Percentiles rank a stretch among this genome's conserved stretches.
phyloP scores from a whole-genome alignment of 2,113 vertebrate genomes.

The Puffinus mauretanicus region DNA sequence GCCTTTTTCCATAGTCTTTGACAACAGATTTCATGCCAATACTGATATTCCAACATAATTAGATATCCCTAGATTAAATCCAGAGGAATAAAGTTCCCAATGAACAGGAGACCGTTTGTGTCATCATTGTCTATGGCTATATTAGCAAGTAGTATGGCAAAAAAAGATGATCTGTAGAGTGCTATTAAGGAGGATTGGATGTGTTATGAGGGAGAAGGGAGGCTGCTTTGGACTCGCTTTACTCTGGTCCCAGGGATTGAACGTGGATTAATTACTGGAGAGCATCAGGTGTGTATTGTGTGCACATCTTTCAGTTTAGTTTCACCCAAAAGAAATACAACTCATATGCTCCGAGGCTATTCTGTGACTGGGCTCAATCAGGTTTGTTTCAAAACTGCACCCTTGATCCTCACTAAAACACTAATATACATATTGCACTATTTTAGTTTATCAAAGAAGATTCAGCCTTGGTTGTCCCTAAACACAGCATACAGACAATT shows the following conservation, averaged over 20 bases:
- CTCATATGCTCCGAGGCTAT: not conserved
- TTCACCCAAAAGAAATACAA: slow-evolving; percentile 12
- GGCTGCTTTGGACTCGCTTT: not conserved
- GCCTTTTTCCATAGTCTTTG: not conserved
- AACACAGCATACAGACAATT: not conserved
- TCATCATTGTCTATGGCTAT: not conserved
- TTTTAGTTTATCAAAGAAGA: not conserved
- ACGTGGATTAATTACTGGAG: not conserved
- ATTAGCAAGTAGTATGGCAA: not conserved
- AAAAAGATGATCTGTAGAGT: not conserved
- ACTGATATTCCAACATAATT: not conserved
- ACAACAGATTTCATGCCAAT: not conserved
- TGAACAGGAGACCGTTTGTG: not conserved
- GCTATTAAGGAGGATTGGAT: not conserved
- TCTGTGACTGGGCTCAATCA: not conserved
- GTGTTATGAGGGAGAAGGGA: not conserved
- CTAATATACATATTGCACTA: not conserved
- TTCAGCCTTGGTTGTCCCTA: not conserved
- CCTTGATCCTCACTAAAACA: not conserved
- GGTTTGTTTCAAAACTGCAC: not conserved
- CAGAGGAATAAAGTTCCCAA: not conserved
- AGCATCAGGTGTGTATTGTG: not conserved
- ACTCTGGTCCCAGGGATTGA: not conserved
- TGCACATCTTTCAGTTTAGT: not conserved
- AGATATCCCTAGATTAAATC: not conserved